Base-by-base conservation (phyloP, 2,888 invertebrate species). In the Monochamus alternatus region DNA sequence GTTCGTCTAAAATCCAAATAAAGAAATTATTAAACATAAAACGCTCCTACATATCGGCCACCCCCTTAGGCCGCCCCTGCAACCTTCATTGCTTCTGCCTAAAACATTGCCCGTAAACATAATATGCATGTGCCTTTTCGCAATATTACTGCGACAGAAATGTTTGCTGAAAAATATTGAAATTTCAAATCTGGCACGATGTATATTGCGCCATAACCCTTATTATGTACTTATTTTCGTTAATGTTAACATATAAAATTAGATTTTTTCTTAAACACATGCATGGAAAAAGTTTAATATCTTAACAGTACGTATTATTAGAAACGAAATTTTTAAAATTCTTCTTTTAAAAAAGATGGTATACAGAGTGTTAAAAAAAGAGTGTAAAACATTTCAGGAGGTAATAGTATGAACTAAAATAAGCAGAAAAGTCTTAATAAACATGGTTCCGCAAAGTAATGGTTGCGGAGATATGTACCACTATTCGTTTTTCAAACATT, bases 41-140 rank as follows among this genome's bases (percentile, higher is more conserved):
- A 47, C 22, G 3, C 12, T 47, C 5, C 10, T 47, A 47, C 10
- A 47, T 9, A 3, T 47, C 12, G 10, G 3, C 47, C 14, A 62
- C n/a, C 47, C 64, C 64, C 31, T 31, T 12, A 65, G 5, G 12
- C 64, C 64, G 47, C 52, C 69, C n/a, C 69, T 59, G 47, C 79
- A 82, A 79, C 79, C 78, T 75, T 79, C 81, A 73, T 73, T 82
- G 81, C 81, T 77, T 81, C 74, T 77, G 74, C 80, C 84, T 84
- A 83, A 83, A 83, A 81, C 79, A 75, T 67, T 84, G 84, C 85
- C 85, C 84, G 66, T 60, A 64, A 74, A 67, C 52, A 67, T 68
- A 67, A 67, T 60, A 44, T 73, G 73, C 66, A 59, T 73, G 58
- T 73, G 73, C 73, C 65, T 60, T 59, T 74, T 59, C 65, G 73